A percentile compares a stretch with the other conserved stretches of the same genome.
Conservation (phyloP, 2,888 invertebrate genomes). For the Gastrophysa polygoni region DNA sequence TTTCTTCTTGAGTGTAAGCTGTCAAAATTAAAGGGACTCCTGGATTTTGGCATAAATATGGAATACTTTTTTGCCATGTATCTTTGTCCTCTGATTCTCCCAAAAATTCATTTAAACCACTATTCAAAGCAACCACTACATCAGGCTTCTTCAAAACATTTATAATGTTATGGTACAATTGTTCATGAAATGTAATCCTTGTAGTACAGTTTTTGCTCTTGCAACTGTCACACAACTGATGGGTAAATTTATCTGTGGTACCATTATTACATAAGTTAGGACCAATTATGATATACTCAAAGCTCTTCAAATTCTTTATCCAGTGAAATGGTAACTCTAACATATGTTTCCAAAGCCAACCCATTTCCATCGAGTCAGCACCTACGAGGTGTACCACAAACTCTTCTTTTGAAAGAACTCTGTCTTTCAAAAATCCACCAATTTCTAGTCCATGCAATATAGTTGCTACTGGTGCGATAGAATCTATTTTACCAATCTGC, state of each 20-base stretch:
- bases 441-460: conserved; percentile 42
- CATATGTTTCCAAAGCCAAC: conserved; percentile 38
- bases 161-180: conserved; percentile 46
- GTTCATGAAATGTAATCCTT: conserved; percentile 27
- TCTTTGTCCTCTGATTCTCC: conserved; percentile 34
- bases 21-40: conserved; percentile 47
- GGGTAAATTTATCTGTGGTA: conserved; percentile 10
- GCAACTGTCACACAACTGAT: conserved; percentile 36
- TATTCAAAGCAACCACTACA: conserved; percentile 50
- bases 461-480: conserved; percentile 32
- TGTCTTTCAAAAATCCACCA: conserved; percentile 27
- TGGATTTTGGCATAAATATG: conserved; percentile 36
- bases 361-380: conserved; percentile 43
- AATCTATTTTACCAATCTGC: conserved; percentile 28
- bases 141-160: conserved; percentile 42
- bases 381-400: conserved; percentile 49
- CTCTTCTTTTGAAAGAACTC: conserved; percentile 26
- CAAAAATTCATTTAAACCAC: conserved; percentile 50
- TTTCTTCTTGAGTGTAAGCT: conserved; percentile 49
- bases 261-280: conserved; percentile 39
- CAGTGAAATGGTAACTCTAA: conserved; percentile 46
- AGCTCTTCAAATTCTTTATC: conserved; percentile 38
- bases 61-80: conserved; percentile 46
- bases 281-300: conserved; percentile 47
- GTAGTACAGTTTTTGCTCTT: conserved; percentile 26